Evolutionary conservation across 92 coral and sea anemone species (phyloP).

Genomic region (Heliopora coerulea): DNA sequence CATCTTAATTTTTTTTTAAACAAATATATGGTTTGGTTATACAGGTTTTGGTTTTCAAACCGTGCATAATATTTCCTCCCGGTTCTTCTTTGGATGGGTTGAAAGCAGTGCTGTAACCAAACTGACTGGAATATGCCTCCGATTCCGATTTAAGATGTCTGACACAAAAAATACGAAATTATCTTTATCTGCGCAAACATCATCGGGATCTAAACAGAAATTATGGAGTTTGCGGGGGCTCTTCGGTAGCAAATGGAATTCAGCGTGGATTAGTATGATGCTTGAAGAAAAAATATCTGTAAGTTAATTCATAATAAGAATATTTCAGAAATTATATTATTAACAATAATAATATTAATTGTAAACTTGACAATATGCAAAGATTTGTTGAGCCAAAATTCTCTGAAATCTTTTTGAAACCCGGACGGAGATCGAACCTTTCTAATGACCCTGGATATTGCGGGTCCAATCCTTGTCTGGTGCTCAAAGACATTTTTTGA

Average conservation of each 20-base stretch:
- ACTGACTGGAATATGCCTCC: conserved; percentile 13
- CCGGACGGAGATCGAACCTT: too few species aligned
- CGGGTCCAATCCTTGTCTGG: too few species aligned
- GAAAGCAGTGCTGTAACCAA: conserved; percentile 1
- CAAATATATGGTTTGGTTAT: neutral
- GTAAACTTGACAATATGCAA: too few species aligned
- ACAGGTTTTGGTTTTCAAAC: conserved; percentile 2
- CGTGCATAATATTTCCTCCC: neutral
- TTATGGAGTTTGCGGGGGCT: conserved; percentile 9
- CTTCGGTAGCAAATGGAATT: conserved; percentile 13
- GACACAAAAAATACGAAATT: neutral
- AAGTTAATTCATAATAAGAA: neutral
- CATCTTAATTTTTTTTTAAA: too few species aligned
- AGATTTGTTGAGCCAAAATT: neutral
- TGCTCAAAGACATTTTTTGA: too few species aligned
- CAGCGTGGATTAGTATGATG: conserved; percentile 6
- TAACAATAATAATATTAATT: too few species aligned
- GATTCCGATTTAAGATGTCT: conserved; percentile 7
- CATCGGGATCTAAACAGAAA: neutral
- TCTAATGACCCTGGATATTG: too few species aligned
- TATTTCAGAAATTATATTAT: too few species aligned
- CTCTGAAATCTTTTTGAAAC: neutral
- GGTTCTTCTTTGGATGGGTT: conserved; percentile 10
- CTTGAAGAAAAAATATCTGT: neutral
- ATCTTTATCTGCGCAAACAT: conserved; percentile 2